These are phyloP conservation scores for Caenorhabditis macrosperma DNA, from an alignment of 2,888 invertebrate genomes.

Conservation along the genomic window DNA sequence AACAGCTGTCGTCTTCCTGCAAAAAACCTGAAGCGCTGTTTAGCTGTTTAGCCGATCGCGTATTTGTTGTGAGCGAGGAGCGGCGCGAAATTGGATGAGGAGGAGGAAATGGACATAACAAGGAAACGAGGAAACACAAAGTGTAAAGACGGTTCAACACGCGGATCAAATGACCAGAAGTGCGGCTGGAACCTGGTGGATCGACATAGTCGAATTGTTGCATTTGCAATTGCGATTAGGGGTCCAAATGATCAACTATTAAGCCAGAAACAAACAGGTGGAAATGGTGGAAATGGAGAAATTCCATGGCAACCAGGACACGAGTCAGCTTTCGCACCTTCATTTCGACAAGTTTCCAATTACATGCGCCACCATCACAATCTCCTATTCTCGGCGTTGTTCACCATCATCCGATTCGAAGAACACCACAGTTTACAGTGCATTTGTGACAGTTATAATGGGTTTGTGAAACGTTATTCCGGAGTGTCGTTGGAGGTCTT, in stretches of 20 bases:
- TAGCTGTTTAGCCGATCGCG: background rate
- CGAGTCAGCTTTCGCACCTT: conserved; percentile 5
- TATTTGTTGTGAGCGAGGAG: background rate
- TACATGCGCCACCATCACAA: background rate
- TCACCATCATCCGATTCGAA: no score
- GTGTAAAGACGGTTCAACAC: background rate
- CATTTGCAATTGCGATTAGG: no score
- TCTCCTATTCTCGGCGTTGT: background rate
- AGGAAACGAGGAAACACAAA: no score
- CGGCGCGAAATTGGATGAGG: background rate
- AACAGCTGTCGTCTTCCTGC: conserved; percentile 5
- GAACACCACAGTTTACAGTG: background rate
- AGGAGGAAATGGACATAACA: no score
- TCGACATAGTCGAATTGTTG: no score
- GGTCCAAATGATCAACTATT: background rate
- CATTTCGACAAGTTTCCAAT: conserved; percentile 1
- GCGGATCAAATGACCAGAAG: background rate
- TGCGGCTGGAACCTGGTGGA: background rate
- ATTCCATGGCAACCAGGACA: conserved; percentile 17
- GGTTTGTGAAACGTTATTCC: background rate
- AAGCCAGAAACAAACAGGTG: no score
- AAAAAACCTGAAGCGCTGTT: background rate
- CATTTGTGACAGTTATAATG: background rate
- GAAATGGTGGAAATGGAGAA: conserved; percentile 6
- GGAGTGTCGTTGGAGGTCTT: background rate